Conservation (phyloP, 2,113 vertebrate species). For the Spilogale gracilis region DNA sequence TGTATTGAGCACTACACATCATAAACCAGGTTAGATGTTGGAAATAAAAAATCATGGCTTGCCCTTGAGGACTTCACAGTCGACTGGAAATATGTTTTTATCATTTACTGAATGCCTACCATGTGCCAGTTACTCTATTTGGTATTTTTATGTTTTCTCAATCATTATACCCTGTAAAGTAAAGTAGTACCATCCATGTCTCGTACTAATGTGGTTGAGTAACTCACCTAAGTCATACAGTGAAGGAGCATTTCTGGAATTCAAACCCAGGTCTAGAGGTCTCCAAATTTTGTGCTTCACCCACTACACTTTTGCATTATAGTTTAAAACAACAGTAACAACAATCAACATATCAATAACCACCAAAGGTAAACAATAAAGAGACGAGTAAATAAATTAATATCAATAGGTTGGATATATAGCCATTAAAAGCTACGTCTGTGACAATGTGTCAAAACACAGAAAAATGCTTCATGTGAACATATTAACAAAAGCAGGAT, state of each 20-base stretch:
- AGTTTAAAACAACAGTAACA: background rate
- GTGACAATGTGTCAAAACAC: background rate
- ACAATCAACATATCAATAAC: background rate
- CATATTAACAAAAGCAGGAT: background rate
- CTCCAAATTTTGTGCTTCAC: background rate
- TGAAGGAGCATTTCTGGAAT: background rate
- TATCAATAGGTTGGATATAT: background rate
- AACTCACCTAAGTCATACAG: background rate
- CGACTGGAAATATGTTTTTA: background rate
- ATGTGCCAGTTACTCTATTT: background rate
- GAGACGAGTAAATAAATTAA: background rate
- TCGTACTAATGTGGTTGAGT: background rate
- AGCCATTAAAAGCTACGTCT: background rate
- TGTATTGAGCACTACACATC: background rate
- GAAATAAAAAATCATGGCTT: slow-evolving; percentile 26
- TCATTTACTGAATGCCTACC: background rate
- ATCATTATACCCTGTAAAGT: background rate
- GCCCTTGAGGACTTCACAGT: background rate
- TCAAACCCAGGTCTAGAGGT: background rate
- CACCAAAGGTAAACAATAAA: background rate
- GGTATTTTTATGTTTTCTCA: background rate
- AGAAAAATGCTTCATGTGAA: background rate
- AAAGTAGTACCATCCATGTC: background rate
- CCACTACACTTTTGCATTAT: background rate
- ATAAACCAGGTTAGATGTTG: background rate